Evolutionary conservation across 2,113 vertebrate genomes (phyloP), one percentile per base, ranked within the genome.

Genomic region (Antennarius striatus): DNA sequence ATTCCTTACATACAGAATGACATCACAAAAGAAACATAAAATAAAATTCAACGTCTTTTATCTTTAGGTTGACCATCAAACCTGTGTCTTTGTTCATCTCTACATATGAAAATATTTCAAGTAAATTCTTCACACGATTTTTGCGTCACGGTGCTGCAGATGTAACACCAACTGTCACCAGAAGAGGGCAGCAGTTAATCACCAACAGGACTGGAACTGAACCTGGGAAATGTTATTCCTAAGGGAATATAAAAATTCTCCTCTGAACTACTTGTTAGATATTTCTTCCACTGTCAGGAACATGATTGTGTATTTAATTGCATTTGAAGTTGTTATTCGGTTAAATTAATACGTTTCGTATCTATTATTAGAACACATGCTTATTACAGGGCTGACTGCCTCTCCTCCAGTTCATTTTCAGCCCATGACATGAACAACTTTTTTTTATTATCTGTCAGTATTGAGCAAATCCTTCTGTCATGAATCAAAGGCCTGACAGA

Each of bases 111-210:
- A 2, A 57, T 60, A 13, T 50, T 14, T n/a, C n/a, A 42, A 17
- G 16, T 28, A 1, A 48, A 54, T 51, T 11, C 29, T 32, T 47
- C 48, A 32, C 13, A 15, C 12, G 1, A 39, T 0, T 15, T 13
- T 13, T 39, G 32, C 15, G 9, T n/a, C 29, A 14, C 2, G 47
- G 39, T 46, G 28, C 42, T 50, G 28, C 45, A 29, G 11, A 2
- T 69, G 71, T 12, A 28, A 28, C 74, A 1, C 13, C 0, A 1
- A 0, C 6, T 43, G 0, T 53, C 5, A 12, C 64, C 89, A 85
- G 72, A 46, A 66, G 91, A n/a, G 82, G 80, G 89, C 87, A 79
- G 67, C 65, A 58, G 52, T 0, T 5, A 49, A 16, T 2, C 13
- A 49, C 14, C 8, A 49, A 49, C 47, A 7, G 3, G 32, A 36